Evolutionary conservation across 2,113 vertebrate species (phyloP).

Genomic region (Hylia prasina): DNA sequence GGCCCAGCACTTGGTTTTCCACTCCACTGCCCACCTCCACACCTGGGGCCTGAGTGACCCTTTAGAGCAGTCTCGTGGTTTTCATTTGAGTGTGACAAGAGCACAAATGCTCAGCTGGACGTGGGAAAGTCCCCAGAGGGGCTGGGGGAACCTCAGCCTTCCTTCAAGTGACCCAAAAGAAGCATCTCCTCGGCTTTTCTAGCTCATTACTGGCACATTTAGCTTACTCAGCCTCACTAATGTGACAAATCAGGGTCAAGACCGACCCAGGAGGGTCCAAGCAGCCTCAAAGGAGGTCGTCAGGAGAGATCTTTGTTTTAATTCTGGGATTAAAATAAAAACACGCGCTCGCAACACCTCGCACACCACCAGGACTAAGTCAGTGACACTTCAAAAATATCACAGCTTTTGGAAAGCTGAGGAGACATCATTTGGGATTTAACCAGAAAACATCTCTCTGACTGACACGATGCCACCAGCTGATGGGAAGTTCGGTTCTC

Average conservation of each 20-base stretch:
- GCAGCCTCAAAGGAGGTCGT: neutral
- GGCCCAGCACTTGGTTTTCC: neutral
- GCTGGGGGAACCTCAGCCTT: neutral
- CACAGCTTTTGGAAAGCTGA: neutral
- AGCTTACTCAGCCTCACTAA: neutral
- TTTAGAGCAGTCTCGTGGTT: neutral
- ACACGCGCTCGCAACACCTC: neutral
- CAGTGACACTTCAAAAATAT: neutral
- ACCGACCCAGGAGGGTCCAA: neutral
- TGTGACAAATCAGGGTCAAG: neutral
- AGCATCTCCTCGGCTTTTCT: neutral
- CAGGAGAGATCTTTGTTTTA: neutral
- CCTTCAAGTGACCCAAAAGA: neutral
- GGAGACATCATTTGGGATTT: neutral
- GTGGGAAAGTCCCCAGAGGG: neutral
- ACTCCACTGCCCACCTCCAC: neutral
- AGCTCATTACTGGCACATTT: neutral
- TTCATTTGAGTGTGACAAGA: neutral
- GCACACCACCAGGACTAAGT: neutral
- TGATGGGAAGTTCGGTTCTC: neutral
- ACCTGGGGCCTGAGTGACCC: neutral
- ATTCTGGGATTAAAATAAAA: neutral
- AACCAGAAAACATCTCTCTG: neutral
- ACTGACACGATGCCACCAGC: neutral
- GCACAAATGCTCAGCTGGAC: neutral